These are phyloP conservation scores for Agriopis marginaria DNA, from an alignment of 2,888 invertebrate species.

Conservation along the genomic window DNA sequence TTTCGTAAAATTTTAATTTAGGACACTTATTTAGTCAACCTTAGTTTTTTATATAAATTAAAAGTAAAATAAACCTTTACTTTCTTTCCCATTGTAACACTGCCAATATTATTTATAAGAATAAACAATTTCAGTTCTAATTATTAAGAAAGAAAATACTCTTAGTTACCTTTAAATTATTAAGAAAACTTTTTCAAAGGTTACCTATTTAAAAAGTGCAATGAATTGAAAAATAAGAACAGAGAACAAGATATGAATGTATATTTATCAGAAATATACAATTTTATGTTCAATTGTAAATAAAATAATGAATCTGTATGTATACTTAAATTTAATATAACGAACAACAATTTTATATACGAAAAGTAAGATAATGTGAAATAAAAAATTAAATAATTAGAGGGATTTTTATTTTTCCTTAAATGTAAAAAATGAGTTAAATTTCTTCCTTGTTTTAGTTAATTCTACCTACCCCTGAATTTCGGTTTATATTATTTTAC, in stretches of 20 bases:
- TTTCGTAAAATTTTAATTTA: conserved; percentile 56
- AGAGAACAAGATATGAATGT: conserved; percentile 9
- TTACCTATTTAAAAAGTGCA: conserved; percentile 56
- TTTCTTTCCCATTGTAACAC: conserved; percentile 48
- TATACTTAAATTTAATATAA: conserved; percentile 23
- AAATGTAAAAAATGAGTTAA: background rate
- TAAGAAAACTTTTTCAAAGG: conserved; percentile 61
- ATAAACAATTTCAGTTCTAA: conserved; percentile 9
- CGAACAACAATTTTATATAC: conserved; percentile 53
- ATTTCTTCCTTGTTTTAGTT: too few relatives aligned
- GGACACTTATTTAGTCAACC: conserved; percentile 32
- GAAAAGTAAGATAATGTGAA: conserved; percentile 55
- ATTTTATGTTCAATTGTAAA: conserved; percentile 37
- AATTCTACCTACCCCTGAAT: too few relatives aligned
- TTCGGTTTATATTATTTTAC: too few relatives aligned
- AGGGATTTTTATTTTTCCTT: background rate
- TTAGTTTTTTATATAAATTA: conserved; percentile 41
- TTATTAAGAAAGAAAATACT: conserved; percentile 52
- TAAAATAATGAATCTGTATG: conserved; percentile 39
- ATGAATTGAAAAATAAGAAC: conserved; percentile 42
- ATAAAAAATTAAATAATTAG: conserved; percentile 40
- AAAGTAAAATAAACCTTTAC: conserved; percentile 32
- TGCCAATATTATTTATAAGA: conserved; percentile 62
- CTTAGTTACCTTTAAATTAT: conserved; percentile 69
- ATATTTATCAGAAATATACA: conserved; percentile 11